Conservation (phyloP, 2,113 vertebrate genomes). For the Noturus placidus region DNA sequence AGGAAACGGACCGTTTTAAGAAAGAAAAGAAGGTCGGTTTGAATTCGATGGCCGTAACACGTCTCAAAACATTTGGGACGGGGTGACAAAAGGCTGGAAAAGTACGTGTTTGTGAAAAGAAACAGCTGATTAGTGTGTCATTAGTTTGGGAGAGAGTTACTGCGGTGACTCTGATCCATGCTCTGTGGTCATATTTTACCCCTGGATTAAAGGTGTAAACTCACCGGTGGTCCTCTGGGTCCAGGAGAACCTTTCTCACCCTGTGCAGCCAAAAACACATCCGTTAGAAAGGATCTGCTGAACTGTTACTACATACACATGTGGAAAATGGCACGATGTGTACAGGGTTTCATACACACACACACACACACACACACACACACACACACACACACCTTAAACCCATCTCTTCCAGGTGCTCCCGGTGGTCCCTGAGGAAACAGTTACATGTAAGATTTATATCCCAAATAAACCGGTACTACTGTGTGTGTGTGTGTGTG, state of each 20-base stretch:
- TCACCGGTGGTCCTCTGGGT: slow-evolving; percentile 71
- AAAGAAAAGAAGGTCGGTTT: too few relatives aligned
- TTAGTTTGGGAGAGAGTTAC: background rate
- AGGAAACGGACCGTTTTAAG: too few relatives aligned
- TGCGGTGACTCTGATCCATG: background rate
- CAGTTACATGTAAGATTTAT: background rate
- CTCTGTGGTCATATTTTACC: background rate
- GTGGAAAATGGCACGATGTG: background rate
- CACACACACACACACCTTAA: slow-evolving; percentile 61
- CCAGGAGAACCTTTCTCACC: slow-evolving; percentile 73
- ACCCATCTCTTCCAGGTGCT: slow-evolving; percentile 71
- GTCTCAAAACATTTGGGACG: too few relatives aligned
- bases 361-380: background rate
- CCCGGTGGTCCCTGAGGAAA: slow-evolving; percentile 70
- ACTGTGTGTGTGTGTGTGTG: background rate
- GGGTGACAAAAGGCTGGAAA: too few relatives aligned
- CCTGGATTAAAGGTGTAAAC: slow-evolving; percentile 38
- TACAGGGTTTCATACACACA: background rate
- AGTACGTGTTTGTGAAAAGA: too few relatives aligned
- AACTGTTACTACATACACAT: background rate
- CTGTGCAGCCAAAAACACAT: slow-evolving; percentile 52
- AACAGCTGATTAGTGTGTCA: too few relatives aligned
- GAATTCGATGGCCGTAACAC: too few relatives aligned
- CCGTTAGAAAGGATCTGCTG: background rate
- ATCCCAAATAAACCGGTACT: background rate